Evolutionary conservation across 2,797 vertebrate species (phyloP), one percentile per base, ranked within the genome.

Genomic region (Anomalospiza imberbis): DNA sequence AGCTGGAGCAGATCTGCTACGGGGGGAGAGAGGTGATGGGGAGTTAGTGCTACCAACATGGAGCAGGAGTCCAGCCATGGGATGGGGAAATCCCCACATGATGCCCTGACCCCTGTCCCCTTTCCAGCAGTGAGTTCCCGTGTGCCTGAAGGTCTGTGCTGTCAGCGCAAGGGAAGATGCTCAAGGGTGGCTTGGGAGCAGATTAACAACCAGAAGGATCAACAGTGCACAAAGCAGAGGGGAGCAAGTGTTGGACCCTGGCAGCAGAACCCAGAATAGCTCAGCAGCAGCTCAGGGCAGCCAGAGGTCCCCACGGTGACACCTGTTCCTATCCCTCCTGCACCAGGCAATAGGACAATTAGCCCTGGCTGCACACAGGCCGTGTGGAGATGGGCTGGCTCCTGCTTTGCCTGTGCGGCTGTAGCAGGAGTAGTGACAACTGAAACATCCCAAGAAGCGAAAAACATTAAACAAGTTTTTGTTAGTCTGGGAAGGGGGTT

Each of bases 81-180:
- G 57, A n/a, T 40, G 53, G 36, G 81, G 61, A 74, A 61, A 81
- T 58, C 7, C 21, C 31, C 3, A 22, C 18, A 9, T 4, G 50
- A 38, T 6, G 19, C 40, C n/a, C 40, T 53, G 53, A 40, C 6
- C 51, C 20, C 21, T 29, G 36, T 68, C 29, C n/a, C 6, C 2
- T 61, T 71, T 15, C 22, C 50, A 85, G 13, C 66, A 51, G 31
- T 0, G 0, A 40, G 60, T 28, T 62, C 48, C 63, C 0, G 0
- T 13, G 48, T 55, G 71, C 78, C 60, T 48, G 44, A 47, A 34
- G 48, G 11, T 70, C 84, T 74, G 75, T 21, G 61, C 77, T 61
- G 36, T 5, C 40, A 63, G 53, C 0, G 0, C 13, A 28, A 72
- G 13, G 45, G 31, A 62, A 54, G 58, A 10, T 29, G 89, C 36